Evolutionary conservation across 2,113 vertebrate genomes (phyloP), one percentile per base, ranked within the genome.

Genomic region (Mirza zaza): DNA sequence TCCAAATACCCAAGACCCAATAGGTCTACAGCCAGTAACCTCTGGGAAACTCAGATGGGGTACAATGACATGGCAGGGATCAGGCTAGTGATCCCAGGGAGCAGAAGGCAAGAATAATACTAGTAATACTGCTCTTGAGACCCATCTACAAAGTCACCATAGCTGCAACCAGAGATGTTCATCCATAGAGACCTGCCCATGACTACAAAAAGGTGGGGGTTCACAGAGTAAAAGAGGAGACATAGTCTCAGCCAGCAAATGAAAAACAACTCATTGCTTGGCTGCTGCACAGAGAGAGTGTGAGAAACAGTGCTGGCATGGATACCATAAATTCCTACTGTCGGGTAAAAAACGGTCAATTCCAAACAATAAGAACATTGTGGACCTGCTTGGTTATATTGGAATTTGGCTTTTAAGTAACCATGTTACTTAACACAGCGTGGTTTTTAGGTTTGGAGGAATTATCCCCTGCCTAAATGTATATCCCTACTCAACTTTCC

Each of bases 401-500:
- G 67, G 39, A 94, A 90, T 11, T 27, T n/a, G 32, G 18, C 80
- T 92, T 94, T 67, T 73, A 82, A 71, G 13, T 90, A 67, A 45
- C 15, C 71, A 50, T 18, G 39, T 61, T 65, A 67, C 20, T 65
- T 50, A 65, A 50, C 1, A 67, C 4, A 39, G 2, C 23, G 7
- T 17, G 23, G 82, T 63, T 71, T 79, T 48, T 23, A 87, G 52
- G 34, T 63, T 67, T 85, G 15, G 4, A 20, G 29, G 42, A 61
- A 61, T 36, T 88, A 79, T 32, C 17, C 65, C 59, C 65, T 86
- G 14, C 15, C 15, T 70, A 50, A 57, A 45, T 87, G 42, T 34
- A 89, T 70, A 85, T 96, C 87, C 15, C 68, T 14, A 84, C 52
- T 95, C 15, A 48, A 84, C 21, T 95, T 80, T 81, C 63, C 36